Evolutionary conservation across 2,113 vertebrate genomes (phyloP).

Genomic region (Dasyornis broadbenti): DNA sequence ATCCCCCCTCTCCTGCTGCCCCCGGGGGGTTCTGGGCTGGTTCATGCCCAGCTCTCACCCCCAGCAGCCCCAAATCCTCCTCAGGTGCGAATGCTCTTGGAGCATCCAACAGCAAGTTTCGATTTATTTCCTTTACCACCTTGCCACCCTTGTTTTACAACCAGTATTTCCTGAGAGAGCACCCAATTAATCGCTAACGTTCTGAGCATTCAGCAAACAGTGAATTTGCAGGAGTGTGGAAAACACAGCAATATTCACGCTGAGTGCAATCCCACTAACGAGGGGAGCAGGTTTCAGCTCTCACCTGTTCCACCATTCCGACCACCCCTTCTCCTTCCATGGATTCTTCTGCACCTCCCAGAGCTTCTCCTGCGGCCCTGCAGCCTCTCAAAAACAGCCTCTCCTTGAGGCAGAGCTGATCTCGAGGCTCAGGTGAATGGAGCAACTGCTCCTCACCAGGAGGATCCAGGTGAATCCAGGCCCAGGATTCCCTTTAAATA

Average conservation of each 20-base stretch:
- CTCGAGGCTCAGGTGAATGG: background rate
- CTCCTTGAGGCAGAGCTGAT: background rate
- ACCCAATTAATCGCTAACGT: background rate
- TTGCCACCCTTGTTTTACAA: background rate
- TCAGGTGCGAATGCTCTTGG: background rate
- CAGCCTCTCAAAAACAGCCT: background rate
- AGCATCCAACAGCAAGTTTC: background rate
- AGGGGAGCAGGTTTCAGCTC: background rate
- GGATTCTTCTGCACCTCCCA: background rate
- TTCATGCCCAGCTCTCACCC: no score
- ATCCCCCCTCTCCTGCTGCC: no score
- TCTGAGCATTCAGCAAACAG: background rate
- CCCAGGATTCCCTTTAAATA: background rate
- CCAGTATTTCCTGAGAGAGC: background rate
- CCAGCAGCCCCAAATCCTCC: no score
- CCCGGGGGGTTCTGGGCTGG: no score
- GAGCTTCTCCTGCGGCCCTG: fast-evolving
- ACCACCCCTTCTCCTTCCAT: background rate
- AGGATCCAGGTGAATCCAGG: no score
- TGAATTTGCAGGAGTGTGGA: background rate
- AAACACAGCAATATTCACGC: background rate
- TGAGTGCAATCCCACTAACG: background rate
- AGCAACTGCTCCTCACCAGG: background rate
- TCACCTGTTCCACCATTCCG: background rate
- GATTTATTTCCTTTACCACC: background rate